Conservation (phyloP, 2,797 vertebrate species). For the Gymnopithys bicolor region DNA sequence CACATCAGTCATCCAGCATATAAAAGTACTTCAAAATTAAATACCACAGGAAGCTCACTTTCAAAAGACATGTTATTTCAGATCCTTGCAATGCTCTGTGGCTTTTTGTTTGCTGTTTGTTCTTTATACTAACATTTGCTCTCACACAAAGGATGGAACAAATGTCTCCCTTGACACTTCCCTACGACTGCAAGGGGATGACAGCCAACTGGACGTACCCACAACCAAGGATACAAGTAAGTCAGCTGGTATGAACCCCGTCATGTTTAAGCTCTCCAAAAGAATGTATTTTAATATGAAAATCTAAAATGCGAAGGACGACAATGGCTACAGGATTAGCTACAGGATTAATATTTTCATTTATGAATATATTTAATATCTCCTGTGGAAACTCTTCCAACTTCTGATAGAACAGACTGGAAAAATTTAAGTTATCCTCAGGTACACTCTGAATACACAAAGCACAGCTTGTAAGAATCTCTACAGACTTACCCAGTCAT, state of each 20-base stretch:
- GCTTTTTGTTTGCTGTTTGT: neutral
- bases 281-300: neutral
- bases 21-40: neutral
- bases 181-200: conserved; percentile 71
- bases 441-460: neutral
- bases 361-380: neutral
- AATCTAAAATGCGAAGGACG: neutral
- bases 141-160: conserved; percentile 58
- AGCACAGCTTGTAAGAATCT: neutral
- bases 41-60: neutral
- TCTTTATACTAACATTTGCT: conserved; percentile 22
- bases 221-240: conserved; percentile 74
- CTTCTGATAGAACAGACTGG: neutral
- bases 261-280: neutral
- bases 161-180: conserved; percentile 53
- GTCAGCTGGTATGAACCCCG: neutral
- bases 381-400: neutral
- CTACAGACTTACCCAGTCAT: neutral
- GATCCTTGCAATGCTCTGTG: neutral
- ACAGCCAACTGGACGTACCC: neutral
- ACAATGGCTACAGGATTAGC: neutral
- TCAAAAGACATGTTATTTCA: neutral
- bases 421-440: neutral
- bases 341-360: neutral
- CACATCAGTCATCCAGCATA: neutral